Base-by-base conservation (phyloP, 2,888 invertebrate genomes). In the Andrena marginata region DNA sequence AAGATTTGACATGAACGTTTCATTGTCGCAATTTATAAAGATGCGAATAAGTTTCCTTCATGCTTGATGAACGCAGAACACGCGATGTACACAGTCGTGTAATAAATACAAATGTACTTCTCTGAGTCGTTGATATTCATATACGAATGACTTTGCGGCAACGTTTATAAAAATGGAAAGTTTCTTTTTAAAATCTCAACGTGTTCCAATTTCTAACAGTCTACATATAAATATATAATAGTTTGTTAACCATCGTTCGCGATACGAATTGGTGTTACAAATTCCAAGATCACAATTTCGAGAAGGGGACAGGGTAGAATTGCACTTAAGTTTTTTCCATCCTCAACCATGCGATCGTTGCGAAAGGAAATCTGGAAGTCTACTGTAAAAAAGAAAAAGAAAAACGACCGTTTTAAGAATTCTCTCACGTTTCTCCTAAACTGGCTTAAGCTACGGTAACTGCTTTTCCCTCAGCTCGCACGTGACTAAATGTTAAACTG, bases 391-490 rank as follows among this genome's bases (percentile, higher is more conserved):
- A 80, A 77, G 71, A 51, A 51, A n/a, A 48, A 35, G n/a, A 54
- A 54, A 26, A 70, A 60, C 42, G 48, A 59, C 29, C 72, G 60
- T 62, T 23, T 70, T 54, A 59, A 77, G 60, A 69, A 75, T 75
- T 51, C 73, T 81, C 54, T 81, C 62, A 74, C 42, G 56, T 81
- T 75, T 49, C 56, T 71, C 71, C 74, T 67, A 62, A 33, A 78
- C 62, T 78, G 77, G 64, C 85, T 86, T 89, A 89, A 84, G 75
- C 79, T 87, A 88, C 82, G 87, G 88, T 87, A 89, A 89, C 88
- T 90, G 80, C 84, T 87, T 82, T 87, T 77, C 76, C 64, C 83
- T 77, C 72, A 63, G 64, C 81, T 80, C 73, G 69, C 81, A 77
- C 75, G 60, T 79, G 78, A 67, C 63, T 80, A 81, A 77, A 80